A percentile compares a stretch with the other conserved stretches of the same genome.
These are phyloP conservation scores for Columba janthina DNA, from an alignment of 2,113 vertebrate species.

Conservation along the genomic window DNA sequence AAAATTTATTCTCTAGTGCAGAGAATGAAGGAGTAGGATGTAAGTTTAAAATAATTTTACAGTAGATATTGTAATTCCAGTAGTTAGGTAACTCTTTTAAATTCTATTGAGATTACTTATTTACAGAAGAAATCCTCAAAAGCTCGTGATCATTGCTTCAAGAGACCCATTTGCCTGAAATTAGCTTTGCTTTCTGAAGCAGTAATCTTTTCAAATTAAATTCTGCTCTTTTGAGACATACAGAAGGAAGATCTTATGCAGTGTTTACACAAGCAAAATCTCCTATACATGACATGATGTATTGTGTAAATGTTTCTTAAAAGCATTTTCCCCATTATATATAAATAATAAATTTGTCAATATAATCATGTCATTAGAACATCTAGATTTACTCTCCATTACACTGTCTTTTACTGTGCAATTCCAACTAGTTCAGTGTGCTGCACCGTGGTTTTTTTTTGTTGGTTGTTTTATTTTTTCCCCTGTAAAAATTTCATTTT, in stretches of 20 bases:
- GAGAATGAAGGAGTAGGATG: not conserved
- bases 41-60: not conserved
- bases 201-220: not conserved
- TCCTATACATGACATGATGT: not conserved
- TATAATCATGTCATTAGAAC: not conserved
- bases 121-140: not conserved
- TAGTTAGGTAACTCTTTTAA: not conserved
- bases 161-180: not conserved
- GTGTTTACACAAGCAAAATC: not conserved
- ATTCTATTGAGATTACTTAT: not conserved
- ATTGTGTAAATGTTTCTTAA: not conserved
- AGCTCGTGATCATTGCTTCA: not conserved
- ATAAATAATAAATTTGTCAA: not conserved
- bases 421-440: not conserved
- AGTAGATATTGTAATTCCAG: not conserved
- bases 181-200: not conserved
- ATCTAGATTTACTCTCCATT: not conserved
- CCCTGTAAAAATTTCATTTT: not conserved
- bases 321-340: not conserved
- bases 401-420: not conserved
- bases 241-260: not conserved
- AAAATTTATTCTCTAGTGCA: not conserved
- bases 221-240: not conserved
- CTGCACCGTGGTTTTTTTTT: fast-evolving
- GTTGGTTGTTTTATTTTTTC: not conserved